Percentiles rank a stretch among this genome's conserved stretches.
Conservation (phyloP, 37 sponge, comb jelly and placozoan species). For the Crambe crambe region DNA sequence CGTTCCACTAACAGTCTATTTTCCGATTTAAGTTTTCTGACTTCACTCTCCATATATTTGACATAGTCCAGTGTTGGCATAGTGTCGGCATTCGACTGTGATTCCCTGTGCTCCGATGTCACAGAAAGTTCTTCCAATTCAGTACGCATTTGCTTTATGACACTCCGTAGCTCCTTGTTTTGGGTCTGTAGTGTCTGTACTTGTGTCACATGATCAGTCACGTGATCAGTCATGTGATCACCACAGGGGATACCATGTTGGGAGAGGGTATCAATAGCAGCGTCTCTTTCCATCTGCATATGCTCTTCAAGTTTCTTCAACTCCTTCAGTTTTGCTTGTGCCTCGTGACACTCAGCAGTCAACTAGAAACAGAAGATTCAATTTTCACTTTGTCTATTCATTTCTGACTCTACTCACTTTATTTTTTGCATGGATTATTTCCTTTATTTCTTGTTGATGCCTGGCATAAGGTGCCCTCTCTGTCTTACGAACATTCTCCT, state of each 20-base stretch:
- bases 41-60: slow-evolving; percentile 43
- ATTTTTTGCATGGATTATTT: slow-evolving; percentile 27
- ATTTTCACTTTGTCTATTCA: slow-evolving; percentile 25
- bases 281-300: slow-evolving; percentile 21
- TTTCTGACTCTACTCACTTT: slow-evolving; percentile 49
- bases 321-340: slow-evolving; percentile 7
- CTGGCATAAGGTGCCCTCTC: slow-evolving; percentile 20
- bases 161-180: slow-evolving; percentile 41
- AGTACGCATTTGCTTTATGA: slow-evolving; percentile 48
- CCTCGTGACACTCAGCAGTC: slow-evolving; percentile 10
- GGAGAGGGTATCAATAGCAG: slow-evolving; percentile 35
- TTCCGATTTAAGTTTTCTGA: slow-evolving; percentile 34
- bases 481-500: slow-evolving; percentile 20
- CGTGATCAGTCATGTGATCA: slow-evolving; percentile 27
- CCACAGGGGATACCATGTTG: slow-evolving; percentile 14
- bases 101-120: not conserved
- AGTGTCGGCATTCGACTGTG: too few relatives aligned
- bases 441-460: slow-evolving; percentile 16
- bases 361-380: slow-evolving; percentile 1
- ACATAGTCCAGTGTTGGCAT: slow-evolving; percentile 20
- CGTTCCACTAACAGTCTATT: slow-evolving; percentile 32
- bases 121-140: slow-evolving; percentile 55
- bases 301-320: not conserved
- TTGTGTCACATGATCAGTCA: slow-evolving; percentile 5
- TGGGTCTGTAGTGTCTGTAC: slow-evolving; percentile 32